phyloP scores from a whole-genome alignment of 2,797 vertebrate species.

The Myotis findleyi region DNA sequence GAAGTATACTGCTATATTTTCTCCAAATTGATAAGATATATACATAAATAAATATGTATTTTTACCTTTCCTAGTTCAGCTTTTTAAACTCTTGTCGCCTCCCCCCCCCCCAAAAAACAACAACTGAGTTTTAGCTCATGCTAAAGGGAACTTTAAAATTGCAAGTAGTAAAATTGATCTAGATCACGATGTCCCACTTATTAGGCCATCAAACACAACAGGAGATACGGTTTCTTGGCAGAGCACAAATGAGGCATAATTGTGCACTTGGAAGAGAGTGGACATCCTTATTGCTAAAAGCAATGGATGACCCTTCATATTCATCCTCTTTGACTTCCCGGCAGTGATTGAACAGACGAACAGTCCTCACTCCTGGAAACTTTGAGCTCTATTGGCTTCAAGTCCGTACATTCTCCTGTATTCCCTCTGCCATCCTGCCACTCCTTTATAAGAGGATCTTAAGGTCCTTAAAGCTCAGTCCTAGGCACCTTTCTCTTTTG shows the following conservation, averaged over 20 bases:
- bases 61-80: constrained; percentile 1
- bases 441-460: background rate
- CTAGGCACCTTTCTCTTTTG: background rate
- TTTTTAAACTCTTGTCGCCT: background rate
- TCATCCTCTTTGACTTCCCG: background rate
- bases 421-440: background rate
- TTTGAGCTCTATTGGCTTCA: background rate
- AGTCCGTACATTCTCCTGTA: background rate
- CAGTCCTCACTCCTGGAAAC: background rate
- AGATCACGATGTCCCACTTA: background rate
- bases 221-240: background rate
- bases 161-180: background rate
- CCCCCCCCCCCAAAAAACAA: no score
- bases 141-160: constrained; percentile 20
- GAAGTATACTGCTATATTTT: background rate
- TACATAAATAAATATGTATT: background rate
- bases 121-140: background rate
- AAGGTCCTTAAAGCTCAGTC: background rate
- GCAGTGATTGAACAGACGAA: background rate
- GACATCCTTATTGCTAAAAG: background rate
- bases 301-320: background rate
- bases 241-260: background rate
- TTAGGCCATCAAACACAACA: background rate
- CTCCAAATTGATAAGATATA: background rate
- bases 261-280: background rate